Conservation (phyloP, 37 sponge, comb jelly and placozoan species). For the Amphimedon queenslandica region DNA sequence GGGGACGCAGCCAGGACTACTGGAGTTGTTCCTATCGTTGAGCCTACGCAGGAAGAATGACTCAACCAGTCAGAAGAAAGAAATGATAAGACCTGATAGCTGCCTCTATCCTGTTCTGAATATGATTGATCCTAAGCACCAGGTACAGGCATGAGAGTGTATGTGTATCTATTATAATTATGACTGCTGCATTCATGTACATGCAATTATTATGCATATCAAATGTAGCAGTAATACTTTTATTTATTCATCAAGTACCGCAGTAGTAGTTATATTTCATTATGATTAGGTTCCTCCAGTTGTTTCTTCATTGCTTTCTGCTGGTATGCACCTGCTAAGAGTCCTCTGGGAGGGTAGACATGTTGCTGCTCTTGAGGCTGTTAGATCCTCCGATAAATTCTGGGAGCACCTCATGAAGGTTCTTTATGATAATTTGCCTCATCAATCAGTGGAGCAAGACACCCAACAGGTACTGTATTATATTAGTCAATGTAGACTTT, state of each 20-base stretch:
- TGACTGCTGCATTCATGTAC: too few relatives aligned
- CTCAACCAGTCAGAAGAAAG: conserved; percentile 6
- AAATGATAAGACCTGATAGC: conserved; percentile 18
- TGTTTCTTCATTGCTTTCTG: not conserved
- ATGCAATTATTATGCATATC: too few relatives aligned
- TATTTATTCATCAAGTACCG: not conserved
- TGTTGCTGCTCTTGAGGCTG: conserved; percentile 51
- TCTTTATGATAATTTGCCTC: too few relatives aligned
- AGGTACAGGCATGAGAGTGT: too few relatives aligned
- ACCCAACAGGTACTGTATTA: not conserved
- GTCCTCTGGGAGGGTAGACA: conserved; percentile 54
- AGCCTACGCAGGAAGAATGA: not conserved
- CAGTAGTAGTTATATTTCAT: too few relatives aligned
- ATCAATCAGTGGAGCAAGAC: too few relatives aligned
- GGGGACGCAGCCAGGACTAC: conserved; percentile 67
- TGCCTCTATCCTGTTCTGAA: conserved; percentile 53
- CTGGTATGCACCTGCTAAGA: conserved; percentile 37
- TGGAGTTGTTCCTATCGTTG: conserved; percentile 66
- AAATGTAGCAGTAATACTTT: too few relatives aligned
- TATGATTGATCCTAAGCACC: conserved; percentile 26
- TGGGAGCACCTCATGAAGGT: conserved; percentile 53
- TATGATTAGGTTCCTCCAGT: not conserved
- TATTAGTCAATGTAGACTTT: not conserved
- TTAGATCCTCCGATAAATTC: conserved; percentile 30
- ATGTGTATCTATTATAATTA: too few relatives aligned